Conservation (phyloP, 1,140 invertebrate genomes). For the Drosophila seguyi region DNA sequence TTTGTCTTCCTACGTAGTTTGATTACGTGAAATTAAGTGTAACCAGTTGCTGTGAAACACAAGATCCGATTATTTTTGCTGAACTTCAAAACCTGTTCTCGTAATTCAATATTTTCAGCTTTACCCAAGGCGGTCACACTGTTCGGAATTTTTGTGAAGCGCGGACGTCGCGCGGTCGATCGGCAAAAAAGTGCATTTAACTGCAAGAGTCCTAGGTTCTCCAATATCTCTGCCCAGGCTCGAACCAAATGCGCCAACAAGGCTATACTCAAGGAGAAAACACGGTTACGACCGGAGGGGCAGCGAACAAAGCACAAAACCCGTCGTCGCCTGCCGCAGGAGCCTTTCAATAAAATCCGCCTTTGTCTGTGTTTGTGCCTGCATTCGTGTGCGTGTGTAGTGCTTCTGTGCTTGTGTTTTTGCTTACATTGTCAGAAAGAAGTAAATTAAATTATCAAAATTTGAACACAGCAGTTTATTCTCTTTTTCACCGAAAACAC, state of each 20-base stretch:
- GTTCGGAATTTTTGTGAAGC: constrained; percentile 37
- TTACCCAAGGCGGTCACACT: constrained; percentile 7
- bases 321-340: constrained; percentile 59
- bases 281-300: background rate
- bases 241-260: background rate
- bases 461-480: constrained; percentile 62
- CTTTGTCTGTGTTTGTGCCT: constrained; percentile 68
- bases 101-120: background rate
- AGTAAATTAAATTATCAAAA: constrained; percentile 45
- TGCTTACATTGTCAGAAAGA: constrained; percentile 72
- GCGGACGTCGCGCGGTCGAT: constrained; percentile 60
- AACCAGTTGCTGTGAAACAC: background rate
- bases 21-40: background rate
- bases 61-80: background rate
- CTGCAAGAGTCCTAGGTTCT: constrained; percentile 55
- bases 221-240: background rate
- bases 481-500: constrained; percentile 13
- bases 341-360: constrained; percentile 71
- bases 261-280: constrained; percentile 16
- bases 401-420: constrained; percentile 35
- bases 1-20: background rate
- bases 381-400: constrained; percentile 41
- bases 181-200: constrained; percentile 62
- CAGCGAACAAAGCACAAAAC: constrained; percentile 36
- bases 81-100: background rate